A percentile compares a stretch with the other conserved stretches of the same genome.
phyloP scores from a whole-genome alignment of 2,888 invertebrate species.

The Acanthosoma haemorrhoidale region DNA sequence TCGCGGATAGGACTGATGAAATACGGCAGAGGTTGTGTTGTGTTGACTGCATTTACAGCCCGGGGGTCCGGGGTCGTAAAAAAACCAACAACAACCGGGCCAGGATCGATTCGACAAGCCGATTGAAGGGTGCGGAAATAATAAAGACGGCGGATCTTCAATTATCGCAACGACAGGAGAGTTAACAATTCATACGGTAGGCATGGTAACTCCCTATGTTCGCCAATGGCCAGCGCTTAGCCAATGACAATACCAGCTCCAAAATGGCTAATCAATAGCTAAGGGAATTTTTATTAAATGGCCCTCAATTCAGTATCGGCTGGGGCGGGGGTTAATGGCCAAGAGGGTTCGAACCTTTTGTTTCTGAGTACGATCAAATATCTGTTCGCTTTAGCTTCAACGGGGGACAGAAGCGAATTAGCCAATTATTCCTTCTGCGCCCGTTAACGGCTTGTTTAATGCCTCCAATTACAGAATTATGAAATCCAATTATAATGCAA shows the following conservation, averaged over 20 bases:
- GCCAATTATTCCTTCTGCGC: not conserved
- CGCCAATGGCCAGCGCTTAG: not conserved
- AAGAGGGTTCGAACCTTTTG: not conserved
- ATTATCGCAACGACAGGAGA: not conserved
- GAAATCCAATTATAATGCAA: no score
- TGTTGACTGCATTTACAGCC: not conserved
- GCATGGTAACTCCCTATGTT: slow-evolving; percentile 12
- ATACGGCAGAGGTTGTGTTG: not conserved
- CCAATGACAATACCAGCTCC: not conserved
- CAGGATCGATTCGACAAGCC: not conserved
- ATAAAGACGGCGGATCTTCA: slow-evolving; percentile 13
- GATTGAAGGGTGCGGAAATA: not conserved
- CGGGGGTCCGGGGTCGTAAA: not conserved
- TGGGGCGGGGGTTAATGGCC: not conserved
- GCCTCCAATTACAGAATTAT: no score
- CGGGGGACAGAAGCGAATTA: slow-evolving; percentile 3
- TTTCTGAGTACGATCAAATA: not conserved
- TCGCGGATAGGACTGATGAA: not conserved
- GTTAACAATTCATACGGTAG: not conserved
- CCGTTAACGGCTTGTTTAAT: no score
- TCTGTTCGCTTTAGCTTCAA: not conserved
- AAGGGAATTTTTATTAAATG: slow-evolving; percentile 1
- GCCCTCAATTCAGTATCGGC: no score
- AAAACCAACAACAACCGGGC: not conserved
- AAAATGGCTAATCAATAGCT: slow-evolving; percentile 4